phyloP scores from a whole-genome alignment of 2,888 invertebrate species.

The Ceraclea dissimilis region DNA sequence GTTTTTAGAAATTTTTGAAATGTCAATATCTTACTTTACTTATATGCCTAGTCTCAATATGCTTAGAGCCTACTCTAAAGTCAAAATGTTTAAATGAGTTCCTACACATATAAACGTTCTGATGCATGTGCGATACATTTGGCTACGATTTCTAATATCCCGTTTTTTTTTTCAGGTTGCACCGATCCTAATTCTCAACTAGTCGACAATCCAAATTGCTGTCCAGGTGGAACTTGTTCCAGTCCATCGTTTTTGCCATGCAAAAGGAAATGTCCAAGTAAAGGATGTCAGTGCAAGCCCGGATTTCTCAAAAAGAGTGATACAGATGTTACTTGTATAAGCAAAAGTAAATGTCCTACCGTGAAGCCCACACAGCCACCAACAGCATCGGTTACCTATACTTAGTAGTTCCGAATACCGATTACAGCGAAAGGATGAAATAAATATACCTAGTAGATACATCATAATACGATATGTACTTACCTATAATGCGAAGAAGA shows the following conservation, averaged over 20 bases:
- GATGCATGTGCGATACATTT: background rate
- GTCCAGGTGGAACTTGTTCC: slow-evolving; percentile 20
- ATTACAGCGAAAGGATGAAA: no score
- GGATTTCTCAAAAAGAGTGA: slow-evolving; percentile 30
- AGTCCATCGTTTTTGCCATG: slow-evolving; percentile 10
- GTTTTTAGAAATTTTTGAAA: background rate
- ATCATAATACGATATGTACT: no score
- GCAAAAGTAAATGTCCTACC: slow-evolving; percentile 20
- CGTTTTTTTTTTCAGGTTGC: slow-evolving; percentile 13
- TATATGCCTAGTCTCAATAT: no score
- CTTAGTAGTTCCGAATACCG: no score
- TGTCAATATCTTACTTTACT: no score
- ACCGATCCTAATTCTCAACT: slow-evolving; percentile 18
- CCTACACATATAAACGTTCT: background rate
- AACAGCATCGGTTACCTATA: no score
- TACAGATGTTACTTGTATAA: slow-evolving; percentile 32
- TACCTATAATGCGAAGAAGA: no score
- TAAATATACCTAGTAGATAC: no score
- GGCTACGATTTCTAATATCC: background rate
- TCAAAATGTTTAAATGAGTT: no score
- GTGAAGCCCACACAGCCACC: background rate
- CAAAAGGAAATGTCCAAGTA: slow-evolving; percentile 2
- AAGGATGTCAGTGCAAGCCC: slow-evolving; percentile 29
- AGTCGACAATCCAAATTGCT: slow-evolving; percentile 15
- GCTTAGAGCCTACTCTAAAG: no score